Base-by-base conservation (phyloP, 2,888 invertebrate genomes). In the Dryadula phaetusa region DNA sequence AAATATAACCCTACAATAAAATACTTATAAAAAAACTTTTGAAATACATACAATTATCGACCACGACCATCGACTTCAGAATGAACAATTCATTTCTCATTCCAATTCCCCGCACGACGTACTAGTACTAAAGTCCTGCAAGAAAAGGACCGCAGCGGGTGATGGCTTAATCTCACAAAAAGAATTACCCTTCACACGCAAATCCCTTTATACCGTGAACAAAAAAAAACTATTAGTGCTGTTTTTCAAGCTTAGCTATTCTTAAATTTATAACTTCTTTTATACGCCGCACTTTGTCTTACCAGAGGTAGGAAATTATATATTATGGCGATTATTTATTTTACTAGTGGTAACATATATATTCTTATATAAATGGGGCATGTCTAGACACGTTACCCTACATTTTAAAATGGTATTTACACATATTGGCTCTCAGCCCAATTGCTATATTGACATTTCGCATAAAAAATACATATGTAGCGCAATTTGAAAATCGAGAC, bases 21-120 rank as follows among this genome's bases (percentile, higher is more conserved):
- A n/a, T n/a, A n/a, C n/a, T n/a, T 46, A 18, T 20, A 20, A 32
- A 32, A 10, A 32, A n/a, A 5, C 18, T 18, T 22, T 56, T 37
- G 25, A 28, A 28, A 28, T 10, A 60, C 0, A 42, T 16, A 14
- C 2, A 53, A 53, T 44, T 54, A 54, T 46, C 34, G 47, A 60
- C 49, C 28, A 18, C 22, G 32, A 28, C 22, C 25, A 18, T 12
- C 0, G 18, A 28, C 37, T 40, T 40, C n/a, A 25, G 16, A 20
- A 7, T 56, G 40, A 22, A 25, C n/a, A 34, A 44, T 32, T 62
- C 54, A 40, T 49, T 62, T 62, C 16, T 54, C 53, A 62, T 66
- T 62, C 18, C 6, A 18, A 66, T 66, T 62, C 62, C 22, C 18
- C 25, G 44, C 66, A 66, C 53, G 62, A 49, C 49, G 10, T 46